These are phyloP conservation scores for Sinocyclocheilus anophthalmus DNA, from an alignment of 2,113 vertebrate species.

Conservation along the genomic window DNA sequence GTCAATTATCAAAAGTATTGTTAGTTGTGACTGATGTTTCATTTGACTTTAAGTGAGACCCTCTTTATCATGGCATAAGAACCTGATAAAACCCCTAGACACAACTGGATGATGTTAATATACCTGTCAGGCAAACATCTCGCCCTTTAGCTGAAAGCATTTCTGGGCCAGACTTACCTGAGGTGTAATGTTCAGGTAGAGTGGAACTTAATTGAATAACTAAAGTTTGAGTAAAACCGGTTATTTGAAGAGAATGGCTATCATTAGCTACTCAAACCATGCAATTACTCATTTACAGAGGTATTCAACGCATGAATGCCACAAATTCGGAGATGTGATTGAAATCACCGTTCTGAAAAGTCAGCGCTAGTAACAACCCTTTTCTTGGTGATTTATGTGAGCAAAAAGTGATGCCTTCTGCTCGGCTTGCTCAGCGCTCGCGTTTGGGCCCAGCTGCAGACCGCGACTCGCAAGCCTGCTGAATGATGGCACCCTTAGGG, in stretches of 20 bases:
- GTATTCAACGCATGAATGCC: conserved; percentile 27
- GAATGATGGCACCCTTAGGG: conserved; percentile 71
- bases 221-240: conserved; percentile 35
- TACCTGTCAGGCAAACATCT: background rate
- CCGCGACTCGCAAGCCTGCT: conserved; percentile 60
- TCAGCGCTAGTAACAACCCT: conserved; percentile 39
- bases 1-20: background rate
- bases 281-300: conserved; percentile 50
- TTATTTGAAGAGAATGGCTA: conserved; percentile 19
- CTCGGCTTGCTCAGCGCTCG: conserved; percentile 29
- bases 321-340: conserved; percentile 22
- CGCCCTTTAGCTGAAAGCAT: background rate
- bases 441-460: conserved; percentile 48
- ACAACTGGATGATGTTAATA: background rate
- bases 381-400: conserved; percentile 62
- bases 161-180: conserved; percentile 24
- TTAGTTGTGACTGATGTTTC: background rate
- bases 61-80: background rate
- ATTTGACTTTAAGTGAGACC: background rate
- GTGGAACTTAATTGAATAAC: conserved; percentile 43
- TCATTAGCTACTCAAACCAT: conserved; percentile 39
- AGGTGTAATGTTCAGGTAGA: conserved; percentile 36
- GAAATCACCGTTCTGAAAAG: conserved; percentile 47
- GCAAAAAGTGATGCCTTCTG: conserved; percentile 54
- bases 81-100: background rate